Conservation (phyloP, 2,888 invertebrate species). For the Eremobia ochroleuca region DNA sequence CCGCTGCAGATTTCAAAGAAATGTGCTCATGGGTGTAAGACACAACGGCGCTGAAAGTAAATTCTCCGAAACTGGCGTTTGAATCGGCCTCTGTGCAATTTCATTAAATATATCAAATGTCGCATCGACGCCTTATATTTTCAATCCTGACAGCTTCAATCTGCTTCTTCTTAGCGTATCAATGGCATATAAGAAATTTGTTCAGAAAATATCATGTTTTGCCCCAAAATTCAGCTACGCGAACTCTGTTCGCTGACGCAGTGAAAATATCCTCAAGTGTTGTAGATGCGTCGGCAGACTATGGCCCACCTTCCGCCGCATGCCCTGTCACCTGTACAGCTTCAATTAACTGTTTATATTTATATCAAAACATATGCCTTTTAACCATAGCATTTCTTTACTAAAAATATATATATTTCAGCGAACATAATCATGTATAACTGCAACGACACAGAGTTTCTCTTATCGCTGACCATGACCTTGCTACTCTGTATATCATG, state of each 20-base stretch:
- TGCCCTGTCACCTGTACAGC: neutral
- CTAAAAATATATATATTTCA: slow-evolving; percentile 7
- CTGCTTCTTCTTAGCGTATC: neutral
- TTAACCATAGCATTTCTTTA: neutral
- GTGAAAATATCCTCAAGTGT: neutral
- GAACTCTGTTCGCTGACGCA: neutral
- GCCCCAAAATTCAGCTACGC: neutral
- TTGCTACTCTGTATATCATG: slow-evolving; percentile 48
- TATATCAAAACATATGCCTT: neutral
- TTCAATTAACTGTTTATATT: neutral
- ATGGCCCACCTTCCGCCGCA: neutral
- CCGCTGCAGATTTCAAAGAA: slow-evolving; percentile 4
- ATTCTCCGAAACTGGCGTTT: neutral
- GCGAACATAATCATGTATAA: slow-evolving; percentile 5
- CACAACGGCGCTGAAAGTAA: neutral
- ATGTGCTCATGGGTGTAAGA: neutral
- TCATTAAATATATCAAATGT: neutral
- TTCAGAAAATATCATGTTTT: neutral
- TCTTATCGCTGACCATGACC: slow-evolving; percentile 48
- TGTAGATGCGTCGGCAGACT: neutral
- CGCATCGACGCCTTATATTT: no score
- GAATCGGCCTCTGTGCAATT: neutral
- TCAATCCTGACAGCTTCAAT: neutral
- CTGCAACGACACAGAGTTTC: slow-evolving; percentile 28
- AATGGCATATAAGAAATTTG: neutral